phyloP scores from a whole-genome alignment of 2,888 invertebrate species.

The Ceratothoa steindachneri region DNA sequence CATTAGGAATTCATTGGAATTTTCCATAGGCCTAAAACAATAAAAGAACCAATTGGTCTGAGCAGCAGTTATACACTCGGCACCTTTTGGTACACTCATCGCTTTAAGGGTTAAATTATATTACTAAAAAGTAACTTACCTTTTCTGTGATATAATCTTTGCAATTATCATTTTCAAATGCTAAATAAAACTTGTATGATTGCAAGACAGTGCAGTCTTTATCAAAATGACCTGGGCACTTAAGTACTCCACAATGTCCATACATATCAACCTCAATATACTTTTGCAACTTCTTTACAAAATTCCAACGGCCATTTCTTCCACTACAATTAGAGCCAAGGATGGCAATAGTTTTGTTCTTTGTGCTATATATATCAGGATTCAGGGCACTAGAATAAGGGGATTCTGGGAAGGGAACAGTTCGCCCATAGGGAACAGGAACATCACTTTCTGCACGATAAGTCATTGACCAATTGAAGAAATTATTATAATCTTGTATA shows the following conservation, averaged over 20 bases:
- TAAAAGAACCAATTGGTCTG: too few species aligned
- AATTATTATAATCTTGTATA: conserved; percentile 57
- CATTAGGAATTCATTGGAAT: too few species aligned
- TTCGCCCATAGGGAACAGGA: conserved; percentile 54
- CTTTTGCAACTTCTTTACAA: conserved; percentile 51
- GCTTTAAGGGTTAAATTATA: too few species aligned
- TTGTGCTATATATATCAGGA: conserved; percentile 30
- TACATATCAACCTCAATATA: conserved; percentile 51
- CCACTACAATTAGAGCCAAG: conserved; percentile 51
- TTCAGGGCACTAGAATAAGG: not conserved
- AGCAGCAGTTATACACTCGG: too few species aligned
- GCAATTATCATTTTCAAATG: conserved; percentile 68
- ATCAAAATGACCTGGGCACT: conserved; percentile 59
- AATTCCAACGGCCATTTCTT: conserved; percentile 50
- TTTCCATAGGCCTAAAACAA: too few species aligned
- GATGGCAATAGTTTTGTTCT: conserved; percentile 48
- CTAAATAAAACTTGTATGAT: conserved; percentile 65
- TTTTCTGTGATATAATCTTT: conserved; percentile 69
- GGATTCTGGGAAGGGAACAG: conserved; percentile 20
- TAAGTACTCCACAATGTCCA: conserved; percentile 52
- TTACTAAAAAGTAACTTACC: conserved; percentile 35
- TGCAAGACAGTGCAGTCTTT: conserved; percentile 60
- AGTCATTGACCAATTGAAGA: conserved; percentile 60
- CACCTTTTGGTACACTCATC: too few species aligned
- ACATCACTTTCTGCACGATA: conserved; percentile 57